phyloP scores from a whole-genome alignment of 2,888 invertebrate genomes.

The Rhyacophila evoluta region DNA sequence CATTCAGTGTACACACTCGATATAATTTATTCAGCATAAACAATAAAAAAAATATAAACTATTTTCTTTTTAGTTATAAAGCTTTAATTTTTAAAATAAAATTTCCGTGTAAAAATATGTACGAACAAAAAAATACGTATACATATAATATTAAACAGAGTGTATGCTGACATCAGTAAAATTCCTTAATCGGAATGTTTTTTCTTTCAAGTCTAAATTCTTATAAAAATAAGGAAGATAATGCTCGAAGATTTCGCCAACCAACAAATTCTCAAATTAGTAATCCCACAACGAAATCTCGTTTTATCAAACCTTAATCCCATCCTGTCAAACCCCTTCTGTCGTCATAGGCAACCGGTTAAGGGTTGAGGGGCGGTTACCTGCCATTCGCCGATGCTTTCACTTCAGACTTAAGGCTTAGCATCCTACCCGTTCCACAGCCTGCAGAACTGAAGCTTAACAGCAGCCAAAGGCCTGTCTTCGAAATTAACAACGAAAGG shows the following conservation, averaged over 20 bases:
- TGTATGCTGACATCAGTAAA: no score
- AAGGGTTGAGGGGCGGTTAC: conserved; percentile 34
- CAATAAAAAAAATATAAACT: no score
- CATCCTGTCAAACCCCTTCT: conserved; percentile 51
- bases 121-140: no score
- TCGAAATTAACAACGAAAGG: conserved; percentile 44
- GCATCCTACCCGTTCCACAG: neutral
- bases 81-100: no score
- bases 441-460: conserved; percentile 32
- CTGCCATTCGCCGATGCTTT: conserved; percentile 27
- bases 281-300: conserved; percentile 54
- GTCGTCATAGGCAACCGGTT: conserved; percentile 46
- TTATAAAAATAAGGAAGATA: no score
- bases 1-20: no score
- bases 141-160: no score
- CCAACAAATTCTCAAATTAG: conserved; percentile 51
- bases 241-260: neutral
- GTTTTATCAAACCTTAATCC: conserved; percentile 51
- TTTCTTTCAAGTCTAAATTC: no score
- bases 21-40: no score
- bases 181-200: no score
- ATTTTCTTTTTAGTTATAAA: no score
- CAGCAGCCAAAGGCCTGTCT: conserved; percentile 48
- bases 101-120: no score
- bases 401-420: conserved; percentile 1